These are phyloP conservation scores for Manis javanica DNA, from an alignment of 2,797 vertebrate species.

Conservation along the genomic window DNA sequence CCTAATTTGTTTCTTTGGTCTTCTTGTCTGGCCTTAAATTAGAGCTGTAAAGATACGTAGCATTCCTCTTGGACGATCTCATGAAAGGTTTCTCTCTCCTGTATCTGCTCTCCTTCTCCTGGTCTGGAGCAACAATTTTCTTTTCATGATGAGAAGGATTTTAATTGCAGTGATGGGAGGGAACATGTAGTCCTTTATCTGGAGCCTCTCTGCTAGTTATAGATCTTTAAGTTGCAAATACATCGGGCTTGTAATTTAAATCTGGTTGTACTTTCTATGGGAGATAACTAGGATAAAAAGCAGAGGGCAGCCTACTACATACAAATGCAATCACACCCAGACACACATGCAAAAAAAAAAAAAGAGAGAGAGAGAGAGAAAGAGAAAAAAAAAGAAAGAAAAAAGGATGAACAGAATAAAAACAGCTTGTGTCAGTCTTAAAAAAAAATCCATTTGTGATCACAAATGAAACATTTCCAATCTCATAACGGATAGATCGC, in stretches of 20 bases:
- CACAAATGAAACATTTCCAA: slow-evolving; percentile 93
- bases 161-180: slow-evolving; percentile 89
- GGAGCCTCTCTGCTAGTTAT: slow-evolving; percentile 85
- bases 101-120: slow-evolving; percentile 52
- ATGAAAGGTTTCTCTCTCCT: slow-evolving; percentile 32
- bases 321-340: slow-evolving; percentile 79
- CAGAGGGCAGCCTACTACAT: slow-evolving; percentile 89
- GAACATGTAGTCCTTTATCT: slow-evolving; percentile 84
- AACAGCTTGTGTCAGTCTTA: slow-evolving; percentile 87
- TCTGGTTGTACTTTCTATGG: slow-evolving; percentile 87
- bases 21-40: slow-evolving; percentile 65
- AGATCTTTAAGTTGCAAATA: slow-evolving; percentile 88
- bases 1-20: slow-evolving; percentile 81
- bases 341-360: slow-evolving; percentile 65
- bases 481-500: slow-evolving; percentile 89
- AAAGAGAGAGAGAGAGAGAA: not conserved
- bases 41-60: slow-evolving; percentile 69
- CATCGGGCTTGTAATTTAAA: slow-evolving; percentile 87
- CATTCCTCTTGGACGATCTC: not conserved
- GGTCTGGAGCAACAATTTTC: slow-evolving; percentile 65
- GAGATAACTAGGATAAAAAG: slow-evolving; percentile 89
- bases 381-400: not conserved
- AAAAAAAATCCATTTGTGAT: slow-evolving; percentile 93
- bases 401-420: slow-evolving; percentile 60
- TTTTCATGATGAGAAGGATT: slow-evolving; percentile 83